Evolutionary conservation across 2,113 vertebrate species (phyloP).

Genomic region (Chamaetylas fuelleborni): DNA sequence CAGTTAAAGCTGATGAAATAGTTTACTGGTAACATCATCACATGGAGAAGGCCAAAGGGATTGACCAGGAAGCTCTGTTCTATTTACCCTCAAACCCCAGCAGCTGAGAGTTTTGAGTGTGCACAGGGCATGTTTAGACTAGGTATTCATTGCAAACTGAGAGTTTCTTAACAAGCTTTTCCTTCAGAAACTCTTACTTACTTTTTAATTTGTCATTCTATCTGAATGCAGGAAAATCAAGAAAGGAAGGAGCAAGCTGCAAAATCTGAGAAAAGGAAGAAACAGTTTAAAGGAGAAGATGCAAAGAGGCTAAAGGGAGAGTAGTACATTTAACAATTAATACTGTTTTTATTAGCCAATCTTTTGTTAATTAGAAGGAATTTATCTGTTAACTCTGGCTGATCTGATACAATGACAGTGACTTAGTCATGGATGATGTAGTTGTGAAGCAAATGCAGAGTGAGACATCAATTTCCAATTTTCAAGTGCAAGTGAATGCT

Average conservation of each 20-base stretch:
- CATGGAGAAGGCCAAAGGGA: background rate
- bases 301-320: slow-evolving; percentile 82
- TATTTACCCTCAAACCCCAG: background rate
- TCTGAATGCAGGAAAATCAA: slow-evolving; percentile 84
- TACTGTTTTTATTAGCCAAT: background rate
- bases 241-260: slow-evolving; percentile 80
- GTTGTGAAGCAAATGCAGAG: background rate
- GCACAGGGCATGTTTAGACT: background rate
- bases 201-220: background rate
- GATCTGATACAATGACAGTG: background rate
- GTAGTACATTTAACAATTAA: slow-evolving; percentile 61
- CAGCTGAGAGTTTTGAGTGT: background rate
- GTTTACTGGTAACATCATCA: background rate
- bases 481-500: background rate
- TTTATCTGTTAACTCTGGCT: background rate
- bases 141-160: background rate
- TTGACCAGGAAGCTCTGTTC: background rate
- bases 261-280: slow-evolving; percentile 88
- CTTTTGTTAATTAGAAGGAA: background rate
- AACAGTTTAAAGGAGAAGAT: slow-evolving; percentile 83
- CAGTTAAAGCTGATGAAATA: slow-evolving; percentile 15
- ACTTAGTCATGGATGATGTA: background rate
- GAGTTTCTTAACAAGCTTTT: background rate
- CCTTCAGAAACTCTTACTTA: background rate
- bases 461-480: background rate